Base-by-base conservation (phyloP, 2,113 vertebrate species). In the Poeciliopsis retropinna region DNA sequence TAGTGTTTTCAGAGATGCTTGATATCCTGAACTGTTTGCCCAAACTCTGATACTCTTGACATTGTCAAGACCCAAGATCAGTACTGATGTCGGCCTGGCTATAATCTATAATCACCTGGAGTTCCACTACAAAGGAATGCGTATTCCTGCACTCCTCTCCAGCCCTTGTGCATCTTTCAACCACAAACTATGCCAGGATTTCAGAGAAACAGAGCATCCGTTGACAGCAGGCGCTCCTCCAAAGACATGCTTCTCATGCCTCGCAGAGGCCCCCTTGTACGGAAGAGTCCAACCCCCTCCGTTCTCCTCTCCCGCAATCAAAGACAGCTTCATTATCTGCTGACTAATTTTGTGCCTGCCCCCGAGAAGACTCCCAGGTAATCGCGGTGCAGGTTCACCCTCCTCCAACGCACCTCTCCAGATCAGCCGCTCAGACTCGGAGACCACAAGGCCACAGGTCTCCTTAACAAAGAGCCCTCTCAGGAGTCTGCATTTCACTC, bases 291-390 rank as follows among this genome's bases (percentile, higher is more conserved):
- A 67, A 54, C 60, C 67, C 76, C 68, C 63, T 51, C 78, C 73
- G 51, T 34, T 75, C 73, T 39, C 31, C 69, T 44, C 72, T 51
- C 67, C 72, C 90, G 89, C 30, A 75, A 94, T 95, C 94, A 95
- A 90, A 92, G 93, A 93, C 94, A 94, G 89, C 93, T 95, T 96
- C 94, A 96, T 96, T 95, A 95, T 91, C 93, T 94, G 86, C 85
- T 92, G 92, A 93, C 91, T 95, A 95, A 95, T 94, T 95, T 90
- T 87, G 79, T 67, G 75, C 84, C 92, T 90, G 88, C 93, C 92
- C 76, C 81, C 81, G 80, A 84, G 93, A 95, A 86, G 89, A 93
- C 94, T 89, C 90, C 67, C 93, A 94, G 94, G 94, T 96, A 95
- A 95, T 88, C 87, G 72, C 69, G 83, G 81, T 4, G 71, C 70